phyloP scores from a whole-genome alignment of 1,140 invertebrate species.

The Pachyrhynchus sulphureomaculatus region DNA sequence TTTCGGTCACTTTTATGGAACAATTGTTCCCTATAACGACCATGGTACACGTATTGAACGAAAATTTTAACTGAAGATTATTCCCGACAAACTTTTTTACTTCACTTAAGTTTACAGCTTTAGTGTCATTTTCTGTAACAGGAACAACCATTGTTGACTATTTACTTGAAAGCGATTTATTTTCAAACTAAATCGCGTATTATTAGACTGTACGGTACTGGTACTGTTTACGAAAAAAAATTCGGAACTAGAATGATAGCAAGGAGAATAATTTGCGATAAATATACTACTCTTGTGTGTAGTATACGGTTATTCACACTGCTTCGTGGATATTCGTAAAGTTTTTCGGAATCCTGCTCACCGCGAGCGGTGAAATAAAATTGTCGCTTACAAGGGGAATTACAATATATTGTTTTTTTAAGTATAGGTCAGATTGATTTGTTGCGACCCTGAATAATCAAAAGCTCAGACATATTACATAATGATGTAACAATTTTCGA shows the following conservation, averaged over 20 bases:
- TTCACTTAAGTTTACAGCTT: background rate
- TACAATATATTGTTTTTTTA: too few species aligned
- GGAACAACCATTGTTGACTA: background rate
- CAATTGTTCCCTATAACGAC: constrained; percentile 26
- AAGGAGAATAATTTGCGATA: background rate
- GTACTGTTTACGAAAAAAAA: background rate
- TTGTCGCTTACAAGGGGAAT: too few species aligned
- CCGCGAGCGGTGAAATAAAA: too few species aligned
- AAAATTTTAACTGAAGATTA: constrained; percentile 1
- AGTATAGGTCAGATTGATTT: too few species aligned
- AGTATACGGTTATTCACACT: too few species aligned
- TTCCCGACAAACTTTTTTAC: constrained; percentile 6
- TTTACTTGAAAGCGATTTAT: background rate
- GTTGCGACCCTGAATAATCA: too few species aligned
- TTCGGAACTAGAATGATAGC: background rate
- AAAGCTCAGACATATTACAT: too few species aligned
- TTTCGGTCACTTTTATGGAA: constrained; percentile 7
- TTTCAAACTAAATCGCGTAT: background rate
- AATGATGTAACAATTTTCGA: too few species aligned
- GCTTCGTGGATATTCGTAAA: too few species aligned
- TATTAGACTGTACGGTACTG: background rate
- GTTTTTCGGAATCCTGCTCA: too few species aligned
- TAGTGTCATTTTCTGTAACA: constrained; percentile 13
- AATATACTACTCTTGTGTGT: background rate
- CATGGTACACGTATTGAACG: background rate